Base-by-base conservation (phyloP, 2,113 vertebrate genomes). In the Cephalophus harveyi region DNA sequence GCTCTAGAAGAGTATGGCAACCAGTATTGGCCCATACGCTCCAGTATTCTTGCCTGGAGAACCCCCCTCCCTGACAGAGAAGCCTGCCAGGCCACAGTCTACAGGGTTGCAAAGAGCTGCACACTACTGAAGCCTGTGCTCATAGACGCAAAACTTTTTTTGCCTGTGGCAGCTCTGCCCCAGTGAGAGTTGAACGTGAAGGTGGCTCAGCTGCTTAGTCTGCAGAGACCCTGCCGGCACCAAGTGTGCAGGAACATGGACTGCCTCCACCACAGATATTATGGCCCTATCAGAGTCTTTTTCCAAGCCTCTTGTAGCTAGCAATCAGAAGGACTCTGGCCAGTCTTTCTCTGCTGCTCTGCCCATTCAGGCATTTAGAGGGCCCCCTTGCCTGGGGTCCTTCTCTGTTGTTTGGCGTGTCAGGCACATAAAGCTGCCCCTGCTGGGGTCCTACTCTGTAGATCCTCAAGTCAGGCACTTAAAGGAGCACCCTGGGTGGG, bases 141-240 rank as follows among this genome's bases (percentile, higher is more conserved):
- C 62, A 64, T 17, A 64, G 62, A 64, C 7, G 30, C 3, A 4
- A 64, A 64, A 33, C 16, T 2, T 7, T 64, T 64, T 17, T 64
- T n/a, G 30, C 7, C 62, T 17, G 15, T 64, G 62, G 62, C 62
- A 64, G 33, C 60, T n/a, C 7, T 64, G 30, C 62, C 62, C 62
- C 62, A 64, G 15, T n/a, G 33, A 64, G 60, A 64, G 62, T 17
- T 8, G 30, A 64, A 30, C 1, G 14, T 17, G 15, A 64, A 64
- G 62, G 30, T n/a, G n/a, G 64, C 0, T 0, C 64, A 71, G n/a
- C 64, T 36, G 9, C 17, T 36, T 71, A 10, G 64, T 5, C 21
- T 71, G n/a, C 2, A 0, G n/a, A 19, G 64, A 21, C 64, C 64
- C 33, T 71, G n/a, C 33, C 0, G 0, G 64, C 9, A 11, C n/a